Base-by-base conservation (phyloP, 1,140 invertebrate genomes). In the Nasonia giraulti region DNA sequence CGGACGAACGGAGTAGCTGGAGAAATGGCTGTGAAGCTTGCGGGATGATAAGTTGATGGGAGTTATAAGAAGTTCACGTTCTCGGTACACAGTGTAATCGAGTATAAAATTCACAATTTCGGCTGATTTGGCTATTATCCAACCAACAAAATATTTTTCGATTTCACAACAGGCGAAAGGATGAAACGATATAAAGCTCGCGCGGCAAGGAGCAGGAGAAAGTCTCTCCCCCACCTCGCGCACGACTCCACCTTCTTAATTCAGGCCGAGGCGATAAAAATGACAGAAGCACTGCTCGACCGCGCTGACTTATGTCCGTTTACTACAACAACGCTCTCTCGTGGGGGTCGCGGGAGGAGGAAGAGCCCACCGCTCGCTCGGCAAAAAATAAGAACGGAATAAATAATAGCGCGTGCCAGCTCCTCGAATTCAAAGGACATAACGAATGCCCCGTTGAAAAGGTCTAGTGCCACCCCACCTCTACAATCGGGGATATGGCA, bases 321-420 rank as follows among this genome's bases (percentile, higher is more conserved):
- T 93, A 91, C 90, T 91, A 91, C 90, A 71, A 91, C 91, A 91
- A 92, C 91, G 89, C 83, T 87, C 4, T 37, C 33, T 37, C 2
- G 27, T 27, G 27, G 71, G 62, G 83, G 68, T 33, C 23, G 23
- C 0, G 31, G 23, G 23, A 69, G 20, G 33, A 12, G 37, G 50
- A 7, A 47, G 5, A 3, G 33, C 4, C 5, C 5, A 27, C 27
- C 33, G 76, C 40, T 7, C 87, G 90, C 88, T 91, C 91, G 88
- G 90, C 89, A 91, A 92, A 91, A 92, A 92, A 92, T 92, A 92
- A 92, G 92, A 91, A 92, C 91, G 90, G 90, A 92, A 91, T 92
- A 93, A 93, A 92, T 92, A 93, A 93, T 92, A 91, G 92, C 89
- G 87, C 89, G 89, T 50, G 78, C 55, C 2, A 20, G 66, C 90